A percentile compares a stretch with the other conserved stretches of the same genome.
phyloP scores from a whole-genome alignment of 2,797 vertebrate species.

The Pangasius mekongensis region DNA sequence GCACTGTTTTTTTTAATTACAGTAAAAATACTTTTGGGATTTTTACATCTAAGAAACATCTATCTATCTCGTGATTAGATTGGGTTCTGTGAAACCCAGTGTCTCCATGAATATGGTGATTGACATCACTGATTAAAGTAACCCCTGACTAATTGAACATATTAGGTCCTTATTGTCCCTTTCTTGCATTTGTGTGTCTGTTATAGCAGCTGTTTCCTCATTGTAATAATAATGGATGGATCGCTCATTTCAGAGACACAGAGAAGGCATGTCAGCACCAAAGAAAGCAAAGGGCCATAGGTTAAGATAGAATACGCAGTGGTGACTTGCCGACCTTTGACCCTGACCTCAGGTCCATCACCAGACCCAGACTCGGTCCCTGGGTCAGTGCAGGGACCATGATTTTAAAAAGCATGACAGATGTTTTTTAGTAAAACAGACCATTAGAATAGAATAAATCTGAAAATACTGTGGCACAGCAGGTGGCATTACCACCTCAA shows the following conservation, averaged over 20 bases:
- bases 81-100: conserved; percentile 2
- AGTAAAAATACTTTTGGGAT: background rate
- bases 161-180: conserved; percentile 25
- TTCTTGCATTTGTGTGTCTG: conserved; percentile 30
- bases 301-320: conserved; percentile 13
- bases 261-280: conserved; percentile 30
- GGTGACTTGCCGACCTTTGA: conserved; percentile 41
- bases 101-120: conserved; percentile 26
- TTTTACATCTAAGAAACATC: background rate
- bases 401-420: background rate
- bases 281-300: conserved; percentile 40
- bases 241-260: conserved; percentile 32
- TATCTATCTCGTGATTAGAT: conserved; percentile 27
- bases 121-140: conserved; percentile 45
- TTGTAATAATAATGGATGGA: conserved; percentile 47
- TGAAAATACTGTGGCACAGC: background rate
- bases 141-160: conserved; percentile 42
- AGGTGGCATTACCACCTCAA: background rate
- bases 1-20: background rate
- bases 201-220: conserved; percentile 55
- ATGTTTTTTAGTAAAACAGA: background rate
- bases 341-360: conserved; percentile 19
- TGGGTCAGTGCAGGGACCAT: background rate
- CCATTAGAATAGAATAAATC: background rate
- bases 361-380: background rate